These are phyloP conservation scores for Coptodon bakossiorum DNA, from an alignment of 2,113 vertebrate species.

Conservation along the genomic window DNA sequence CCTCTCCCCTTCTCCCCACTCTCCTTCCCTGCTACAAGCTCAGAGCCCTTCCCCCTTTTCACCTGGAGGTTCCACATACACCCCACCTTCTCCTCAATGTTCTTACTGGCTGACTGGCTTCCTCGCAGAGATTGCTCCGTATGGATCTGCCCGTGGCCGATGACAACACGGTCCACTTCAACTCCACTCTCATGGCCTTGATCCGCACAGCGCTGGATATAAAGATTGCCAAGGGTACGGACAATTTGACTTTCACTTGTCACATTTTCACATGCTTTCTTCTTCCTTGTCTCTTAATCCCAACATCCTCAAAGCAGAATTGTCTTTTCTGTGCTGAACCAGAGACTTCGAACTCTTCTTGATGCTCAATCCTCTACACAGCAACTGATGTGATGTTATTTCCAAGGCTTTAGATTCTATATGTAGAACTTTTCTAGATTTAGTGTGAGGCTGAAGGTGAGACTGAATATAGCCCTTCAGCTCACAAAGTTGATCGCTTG, in stretches of 20 bases:
- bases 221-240: slow-evolving; percentile 89
- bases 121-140: slow-evolving; percentile 82
- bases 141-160: slow-evolving; percentile 93
- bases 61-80: slow-evolving; percentile 66
- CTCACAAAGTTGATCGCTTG: background rate
- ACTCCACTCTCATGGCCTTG: slow-evolving; percentile 93
- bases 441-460: background rate
- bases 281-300: background rate
- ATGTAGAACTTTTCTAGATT: background rate
- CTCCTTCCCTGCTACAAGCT: background rate
- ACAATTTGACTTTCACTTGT: slow-evolving; percentile 54
- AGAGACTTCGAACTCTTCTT: background rate
- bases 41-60: slow-evolving; percentile 1
- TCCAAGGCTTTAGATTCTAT: background rate
- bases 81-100: background rate
- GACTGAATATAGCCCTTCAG: background rate
- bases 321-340: slow-evolving; percentile 4
- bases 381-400: background rate
- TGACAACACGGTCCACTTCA: slow-evolving; percentile 92
- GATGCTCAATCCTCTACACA: background rate
- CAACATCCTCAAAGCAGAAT: background rate
- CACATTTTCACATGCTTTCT: slow-evolving; percentile 7
- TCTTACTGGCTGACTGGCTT: slow-evolving; percentile 57
- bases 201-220: slow-evolving; percentile 92
- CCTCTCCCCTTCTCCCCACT: background rate